Evolutionary conservation across 2,888 invertebrate genomes (phyloP).

Genomic region (Hirtodrosophila duncani): DNA sequence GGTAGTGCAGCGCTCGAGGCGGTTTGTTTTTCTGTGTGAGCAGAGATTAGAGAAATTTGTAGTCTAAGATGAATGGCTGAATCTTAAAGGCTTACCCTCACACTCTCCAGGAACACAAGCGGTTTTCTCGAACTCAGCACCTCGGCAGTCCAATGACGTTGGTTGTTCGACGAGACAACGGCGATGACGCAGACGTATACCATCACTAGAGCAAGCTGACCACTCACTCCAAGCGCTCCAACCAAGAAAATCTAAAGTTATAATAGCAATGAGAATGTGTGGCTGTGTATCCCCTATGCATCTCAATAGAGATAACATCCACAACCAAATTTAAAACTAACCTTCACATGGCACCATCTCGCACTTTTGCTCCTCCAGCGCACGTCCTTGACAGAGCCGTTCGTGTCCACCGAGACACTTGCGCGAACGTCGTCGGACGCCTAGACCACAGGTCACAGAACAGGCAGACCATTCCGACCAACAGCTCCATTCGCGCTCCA

Average conservation of each 20-base stretch:
- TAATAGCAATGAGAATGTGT: fast-evolving
- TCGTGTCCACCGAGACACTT: constrained; percentile 81
- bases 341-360: constrained; percentile 84
- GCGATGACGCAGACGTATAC: constrained; percentile 84
- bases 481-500: constrained; percentile 84
- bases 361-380: constrained; percentile 84
- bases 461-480: constrained; percentile 93
- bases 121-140: constrained; percentile 84
- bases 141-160: constrained; percentile 83
- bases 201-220: constrained; percentile 82
- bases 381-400: constrained; percentile 82
- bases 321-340: constrained; percentile 63
- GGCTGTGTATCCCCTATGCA: neutral
- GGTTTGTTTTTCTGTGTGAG: constrained; percentile 52
- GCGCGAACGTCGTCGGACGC: constrained; percentile 84
- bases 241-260: constrained; percentile 81
- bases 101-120: constrained; percentile 80
- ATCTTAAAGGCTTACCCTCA: constrained; percentile 51
- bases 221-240: constrained; percentile 89
- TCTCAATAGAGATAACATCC: neutral
- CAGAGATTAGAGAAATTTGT: neutral
- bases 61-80: neutral
- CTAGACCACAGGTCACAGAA: constrained; percentile 86
- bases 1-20: constrained; percentile 65
- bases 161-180: constrained; percentile 81